phyloP scores from a whole-genome alignment of 1,140 invertebrate genomes.

The Drosophila setifemur region DNA sequence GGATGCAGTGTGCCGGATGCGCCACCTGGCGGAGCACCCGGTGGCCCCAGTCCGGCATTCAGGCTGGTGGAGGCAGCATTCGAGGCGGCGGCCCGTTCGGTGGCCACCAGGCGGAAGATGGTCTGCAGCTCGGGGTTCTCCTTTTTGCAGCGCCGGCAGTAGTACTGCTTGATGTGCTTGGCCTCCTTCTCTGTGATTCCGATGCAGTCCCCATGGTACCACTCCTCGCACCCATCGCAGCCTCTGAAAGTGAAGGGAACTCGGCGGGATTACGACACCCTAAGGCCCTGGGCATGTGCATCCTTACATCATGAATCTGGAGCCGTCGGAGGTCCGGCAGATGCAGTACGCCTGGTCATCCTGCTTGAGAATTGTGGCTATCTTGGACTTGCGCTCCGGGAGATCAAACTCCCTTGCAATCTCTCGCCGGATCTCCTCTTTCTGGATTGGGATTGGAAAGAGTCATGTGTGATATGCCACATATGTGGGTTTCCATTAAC shows the following conservation, averaged over 20 bases:
- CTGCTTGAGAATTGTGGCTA: constrained; percentile 93
- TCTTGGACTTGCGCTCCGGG: constrained; percentile 95
- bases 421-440: constrained; percentile 95
- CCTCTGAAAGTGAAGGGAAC: constrained; percentile 85
- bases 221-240: constrained; percentile 98
- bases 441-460: constrained; percentile 83
- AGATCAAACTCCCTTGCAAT: constrained; percentile 95
- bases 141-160: constrained; percentile 92
- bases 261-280: too few relatives aligned
- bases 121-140: constrained; percentile 92
- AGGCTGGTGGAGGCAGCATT: constrained; percentile 13
- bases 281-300: too few relatives aligned
- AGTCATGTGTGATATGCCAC: background rate
- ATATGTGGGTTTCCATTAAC: background rate
- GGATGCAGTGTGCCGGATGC: background rate
- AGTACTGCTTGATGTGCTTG: constrained; percentile 96
- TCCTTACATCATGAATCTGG: constrained; percentile 97
- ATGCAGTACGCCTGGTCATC: constrained; percentile 96
- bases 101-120: constrained; percentile 84
- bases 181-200: constrained; percentile 96
- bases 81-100: constrained; percentile 52
- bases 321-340: constrained; percentile 95
- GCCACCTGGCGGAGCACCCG: background rate
- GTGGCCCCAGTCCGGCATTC: constrained; percentile 37
- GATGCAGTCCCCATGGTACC: constrained; percentile 99